phyloP scores from a whole-genome alignment of 2,113 vertebrate species.

The Labrus mixtus region DNA sequence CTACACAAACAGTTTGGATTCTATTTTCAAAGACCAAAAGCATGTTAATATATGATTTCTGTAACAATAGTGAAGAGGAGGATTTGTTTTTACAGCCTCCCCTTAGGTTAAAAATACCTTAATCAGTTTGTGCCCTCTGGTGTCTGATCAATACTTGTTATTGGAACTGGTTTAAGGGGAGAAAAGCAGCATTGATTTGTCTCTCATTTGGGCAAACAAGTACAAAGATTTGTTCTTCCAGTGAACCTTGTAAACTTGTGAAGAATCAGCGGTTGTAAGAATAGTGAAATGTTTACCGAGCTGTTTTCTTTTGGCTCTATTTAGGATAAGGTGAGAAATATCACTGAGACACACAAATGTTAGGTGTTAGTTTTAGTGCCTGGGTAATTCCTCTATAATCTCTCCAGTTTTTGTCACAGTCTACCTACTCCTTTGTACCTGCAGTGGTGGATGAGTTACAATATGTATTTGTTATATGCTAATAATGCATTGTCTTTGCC shows the following conservation, averaged over 20 bases:
- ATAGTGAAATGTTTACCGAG: not conserved
- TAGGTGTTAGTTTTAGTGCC: conserved; percentile 23
- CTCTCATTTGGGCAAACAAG: not conserved
- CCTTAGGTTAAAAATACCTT: not conserved
- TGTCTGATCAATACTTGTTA: not conserved
- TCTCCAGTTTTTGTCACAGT: conserved; percentile 52
- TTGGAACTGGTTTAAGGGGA: not conserved
- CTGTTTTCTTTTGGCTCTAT: conserved; percentile 27
- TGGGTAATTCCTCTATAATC: conserved; percentile 63
- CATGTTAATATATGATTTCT: not conserved
- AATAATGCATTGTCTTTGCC: conserved; percentile 73
- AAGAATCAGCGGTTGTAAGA: not conserved
- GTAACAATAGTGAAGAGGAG: not conserved
- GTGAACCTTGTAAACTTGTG: not conserved
- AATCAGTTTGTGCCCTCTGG: not conserved
- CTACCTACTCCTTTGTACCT: conserved; percentile 57
- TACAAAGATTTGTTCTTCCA: not conserved
- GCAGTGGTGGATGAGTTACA: conserved; percentile 43
- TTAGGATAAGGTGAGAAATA: conserved; percentile 32
- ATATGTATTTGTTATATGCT: conserved; percentile 72
- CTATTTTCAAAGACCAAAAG: not conserved
- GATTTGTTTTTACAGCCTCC: not conserved
- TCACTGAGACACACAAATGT: conserved; percentile 20
- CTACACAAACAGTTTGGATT: not conserved
- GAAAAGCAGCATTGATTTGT: not conserved